Evolutionary conservation across 1,140 invertebrate species (phyloP).

Genomic region (Bradysia coprophila): DNA sequence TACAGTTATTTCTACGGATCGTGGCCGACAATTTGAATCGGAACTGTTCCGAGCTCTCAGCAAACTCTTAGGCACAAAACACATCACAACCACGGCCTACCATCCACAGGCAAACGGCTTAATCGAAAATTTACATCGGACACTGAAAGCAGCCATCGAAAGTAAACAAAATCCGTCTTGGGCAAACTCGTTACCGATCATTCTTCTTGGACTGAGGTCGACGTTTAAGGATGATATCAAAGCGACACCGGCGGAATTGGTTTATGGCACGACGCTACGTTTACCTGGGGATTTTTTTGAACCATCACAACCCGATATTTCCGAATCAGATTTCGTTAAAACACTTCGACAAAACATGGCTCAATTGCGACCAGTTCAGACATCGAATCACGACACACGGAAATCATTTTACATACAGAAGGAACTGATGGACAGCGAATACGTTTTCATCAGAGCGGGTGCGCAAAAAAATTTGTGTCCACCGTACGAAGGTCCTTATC

Average conservation of each 20-base stretch:
- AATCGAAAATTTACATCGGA: slow-evolving; percentile 19
- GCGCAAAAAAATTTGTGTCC: no score
- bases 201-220: not conserved
- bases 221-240: not conserved
- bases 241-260: not conserved
- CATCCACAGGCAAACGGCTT: slow-evolving; percentile 18
- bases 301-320: no score
- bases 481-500: no score
- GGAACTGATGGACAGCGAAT: no score
- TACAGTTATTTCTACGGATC: slow-evolving; percentile 13
- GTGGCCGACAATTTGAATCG: slow-evolving; percentile 20
- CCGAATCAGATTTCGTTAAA: no score
- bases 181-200: not conserved
- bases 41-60: slow-evolving; percentile 11
- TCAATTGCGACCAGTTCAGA: no score
- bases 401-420: no score
- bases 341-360: no score
- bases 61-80: slow-evolving; percentile 10
- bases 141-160: slow-evolving; percentile 17
- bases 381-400: no score
- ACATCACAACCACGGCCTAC: slow-evolving; percentile 18
- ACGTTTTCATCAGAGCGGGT: no score
- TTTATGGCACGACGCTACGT: not conserved
- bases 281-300: not conserved
- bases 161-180: not conserved